A percentile compares a stretch with the other conserved stretches of the same genome.
phyloP scores from a whole-genome alignment of 2,797 vertebrate genomes.

The Pangasius sanitwongsei region DNA sequence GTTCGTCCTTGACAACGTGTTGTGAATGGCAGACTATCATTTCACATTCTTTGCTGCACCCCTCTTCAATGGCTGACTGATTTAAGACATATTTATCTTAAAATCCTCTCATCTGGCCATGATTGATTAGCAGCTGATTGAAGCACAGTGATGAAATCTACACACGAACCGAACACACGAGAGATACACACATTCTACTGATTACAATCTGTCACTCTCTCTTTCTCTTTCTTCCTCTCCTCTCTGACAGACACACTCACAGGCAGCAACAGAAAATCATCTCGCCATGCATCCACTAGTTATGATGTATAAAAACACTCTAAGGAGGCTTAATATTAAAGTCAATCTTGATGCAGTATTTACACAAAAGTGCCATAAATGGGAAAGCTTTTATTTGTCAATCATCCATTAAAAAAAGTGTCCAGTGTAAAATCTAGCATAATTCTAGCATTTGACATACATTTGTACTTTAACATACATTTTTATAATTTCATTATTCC shows the following conservation, averaged over 20 bases:
- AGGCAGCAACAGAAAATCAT: neutral
- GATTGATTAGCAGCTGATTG: conserved; percentile 42
- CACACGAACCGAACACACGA: neutral
- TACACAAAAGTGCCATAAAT: neutral
- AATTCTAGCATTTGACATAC: neutral
- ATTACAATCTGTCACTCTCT: conserved; percentile 15
- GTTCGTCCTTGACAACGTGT: neutral
- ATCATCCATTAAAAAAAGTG: neutral
- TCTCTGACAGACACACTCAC: neutral
- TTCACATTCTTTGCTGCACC: conserved; percentile 18
- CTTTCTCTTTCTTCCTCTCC: neutral
- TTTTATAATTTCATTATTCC: neutral
- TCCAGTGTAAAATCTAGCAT: neutral
- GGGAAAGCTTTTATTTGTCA: neutral
- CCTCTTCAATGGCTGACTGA: conserved; percentile 27
- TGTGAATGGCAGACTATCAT: conserved; percentile 17
- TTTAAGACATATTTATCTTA: conserved; percentile 34
- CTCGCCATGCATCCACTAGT: neutral
- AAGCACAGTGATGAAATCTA: conserved; percentile 38
- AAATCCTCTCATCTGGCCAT: conserved; percentile 35
- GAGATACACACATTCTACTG: conserved; percentile 34
- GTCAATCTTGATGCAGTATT: neutral
- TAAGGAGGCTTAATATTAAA: conserved; percentile 13
- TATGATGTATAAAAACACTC: conserved; percentile 29
- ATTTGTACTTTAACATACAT: neutral